Evolutionary conservation across 1,140 invertebrate species (phyloP).

Genomic region (Pseudomyrmex sp.): DNA sequence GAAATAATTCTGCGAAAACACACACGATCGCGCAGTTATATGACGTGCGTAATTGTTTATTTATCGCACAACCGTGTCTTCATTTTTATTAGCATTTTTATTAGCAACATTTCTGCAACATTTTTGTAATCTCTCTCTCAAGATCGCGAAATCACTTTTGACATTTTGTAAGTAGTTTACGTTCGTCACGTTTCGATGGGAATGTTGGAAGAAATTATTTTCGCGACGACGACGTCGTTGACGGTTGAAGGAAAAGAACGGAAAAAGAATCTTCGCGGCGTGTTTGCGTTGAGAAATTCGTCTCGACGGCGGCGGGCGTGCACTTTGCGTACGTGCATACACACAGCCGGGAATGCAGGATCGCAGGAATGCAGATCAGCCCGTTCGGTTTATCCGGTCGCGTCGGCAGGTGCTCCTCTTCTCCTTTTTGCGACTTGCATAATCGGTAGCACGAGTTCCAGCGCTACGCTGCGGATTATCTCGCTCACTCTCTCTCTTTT

Average conservation of each 20-base stretch:
- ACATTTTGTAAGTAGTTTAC: background rate
- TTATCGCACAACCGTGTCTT: no score
- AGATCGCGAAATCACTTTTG: background rate
- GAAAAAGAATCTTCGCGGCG: background rate
- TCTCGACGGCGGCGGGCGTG: constrained; percentile 10
- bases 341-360: constrained; percentile 16
- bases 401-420: constrained; percentile 57
- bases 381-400: constrained; percentile 54
- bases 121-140: no score
- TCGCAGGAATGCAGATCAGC: constrained; percentile 56
- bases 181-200: background rate
- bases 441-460: background rate
- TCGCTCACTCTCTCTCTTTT: background rate
- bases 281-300: constrained; percentile 42
- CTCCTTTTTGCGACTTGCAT: constrained; percentile 12
- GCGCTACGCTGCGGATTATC: constrained; percentile 22
- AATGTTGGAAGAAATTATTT: background rate
- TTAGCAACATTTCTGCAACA: no score
- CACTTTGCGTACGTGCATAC: constrained; percentile 1
- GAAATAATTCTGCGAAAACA: background rate
- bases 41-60: no score
- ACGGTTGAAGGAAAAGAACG: background rate
- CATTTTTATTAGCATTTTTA: no score
- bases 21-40: no score
- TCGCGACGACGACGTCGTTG: background rate